These are phyloP conservation scores for Platalea minor DNA, from an alignment of 2,797 vertebrate species.

Conservation along the genomic window DNA sequence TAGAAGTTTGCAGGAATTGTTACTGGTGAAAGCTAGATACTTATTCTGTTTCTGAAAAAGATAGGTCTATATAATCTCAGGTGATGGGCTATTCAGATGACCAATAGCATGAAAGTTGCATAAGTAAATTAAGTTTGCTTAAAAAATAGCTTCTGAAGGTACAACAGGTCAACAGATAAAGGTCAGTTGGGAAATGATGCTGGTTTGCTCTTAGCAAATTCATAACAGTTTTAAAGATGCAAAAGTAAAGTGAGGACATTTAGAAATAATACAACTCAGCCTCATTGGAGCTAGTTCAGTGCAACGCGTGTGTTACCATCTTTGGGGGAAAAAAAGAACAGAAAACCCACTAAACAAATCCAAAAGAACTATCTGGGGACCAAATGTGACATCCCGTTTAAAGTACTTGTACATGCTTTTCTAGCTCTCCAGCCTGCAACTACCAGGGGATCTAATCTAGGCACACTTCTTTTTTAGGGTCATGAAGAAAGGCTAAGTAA, in stretches of 20 bases:
- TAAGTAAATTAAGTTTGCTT: not conserved
- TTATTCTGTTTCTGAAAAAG: not conserved
- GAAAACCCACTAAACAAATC: not conserved
- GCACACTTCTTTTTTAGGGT: not conserved
- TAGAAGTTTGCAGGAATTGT: not conserved
- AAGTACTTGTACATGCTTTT: slow-evolving; percentile 4
- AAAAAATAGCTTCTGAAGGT: not conserved
- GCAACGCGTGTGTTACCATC: not conserved
- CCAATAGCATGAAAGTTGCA: not conserved
- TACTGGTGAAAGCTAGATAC: not conserved
- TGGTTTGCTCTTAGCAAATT: not conserved
- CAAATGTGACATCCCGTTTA: not conserved
- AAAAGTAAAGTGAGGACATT: not conserved
- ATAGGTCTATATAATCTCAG: not conserved
- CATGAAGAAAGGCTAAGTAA: not conserved
- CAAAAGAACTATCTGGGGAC: not conserved
- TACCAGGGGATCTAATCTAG: not conserved
- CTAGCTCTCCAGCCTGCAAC: not conserved
- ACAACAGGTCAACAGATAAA: slow-evolving; percentile 12
- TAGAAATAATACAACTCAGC: not conserved
- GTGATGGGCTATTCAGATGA: not conserved
- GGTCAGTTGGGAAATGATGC: not conserved
- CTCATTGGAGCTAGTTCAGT: slow-evolving; percentile 9
- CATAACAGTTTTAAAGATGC: not conserved
- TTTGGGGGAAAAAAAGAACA: not conserved